Percentiles rank a stretch among this genome's conserved stretches.
Evolutionary conservation across 2,113 vertebrate genomes (phyloP).

Genomic region (Xiphophorus maculatus): DNA sequence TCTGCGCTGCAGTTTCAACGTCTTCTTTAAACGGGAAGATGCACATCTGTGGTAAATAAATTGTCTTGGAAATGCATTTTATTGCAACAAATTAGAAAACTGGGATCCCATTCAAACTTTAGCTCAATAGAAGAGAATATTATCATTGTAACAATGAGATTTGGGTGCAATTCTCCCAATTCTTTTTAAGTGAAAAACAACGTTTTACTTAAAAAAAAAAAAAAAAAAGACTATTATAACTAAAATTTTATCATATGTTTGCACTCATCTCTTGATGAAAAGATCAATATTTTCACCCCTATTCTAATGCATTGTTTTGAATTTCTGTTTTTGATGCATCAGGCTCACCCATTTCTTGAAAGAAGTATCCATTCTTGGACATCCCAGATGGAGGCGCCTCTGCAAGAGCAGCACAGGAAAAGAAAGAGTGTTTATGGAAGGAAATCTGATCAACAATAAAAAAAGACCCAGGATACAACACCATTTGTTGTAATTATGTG

Average conservation of each 20-base stretch:
- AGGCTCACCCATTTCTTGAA: conserved; percentile 92
- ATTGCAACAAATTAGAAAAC: background rate
- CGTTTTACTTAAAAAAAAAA: too few relatives aligned
- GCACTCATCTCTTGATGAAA: background rate
- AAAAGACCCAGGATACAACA: background rate
- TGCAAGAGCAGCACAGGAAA: conserved; percentile 58
- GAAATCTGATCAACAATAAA: conserved; percentile 17
- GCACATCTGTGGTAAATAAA: background rate
- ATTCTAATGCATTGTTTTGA: background rate
- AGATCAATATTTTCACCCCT: background rate
- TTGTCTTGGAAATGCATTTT: background rate
- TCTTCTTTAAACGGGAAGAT: background rate
- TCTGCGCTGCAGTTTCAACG: conserved; percentile 23
- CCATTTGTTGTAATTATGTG: background rate
- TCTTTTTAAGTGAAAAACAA: too few relatives aligned
- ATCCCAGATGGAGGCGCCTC: conserved; percentile 85
- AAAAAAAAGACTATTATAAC: too few relatives aligned
- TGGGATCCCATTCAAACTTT: background rate
- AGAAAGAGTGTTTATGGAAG: conserved; percentile 31
- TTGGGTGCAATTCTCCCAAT: too few relatives aligned
- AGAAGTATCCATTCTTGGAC: conserved; percentile 94
- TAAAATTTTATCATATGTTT: too few relatives aligned
- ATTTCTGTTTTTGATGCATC: conserved; percentile 19
- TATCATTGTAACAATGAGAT: too few relatives aligned
- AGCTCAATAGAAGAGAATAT: background rate